Evolutionary conservation across 2,113 vertebrate species (phyloP), one percentile per base, ranked within the genome.

Genomic region (Hystrix cristata): DNA sequence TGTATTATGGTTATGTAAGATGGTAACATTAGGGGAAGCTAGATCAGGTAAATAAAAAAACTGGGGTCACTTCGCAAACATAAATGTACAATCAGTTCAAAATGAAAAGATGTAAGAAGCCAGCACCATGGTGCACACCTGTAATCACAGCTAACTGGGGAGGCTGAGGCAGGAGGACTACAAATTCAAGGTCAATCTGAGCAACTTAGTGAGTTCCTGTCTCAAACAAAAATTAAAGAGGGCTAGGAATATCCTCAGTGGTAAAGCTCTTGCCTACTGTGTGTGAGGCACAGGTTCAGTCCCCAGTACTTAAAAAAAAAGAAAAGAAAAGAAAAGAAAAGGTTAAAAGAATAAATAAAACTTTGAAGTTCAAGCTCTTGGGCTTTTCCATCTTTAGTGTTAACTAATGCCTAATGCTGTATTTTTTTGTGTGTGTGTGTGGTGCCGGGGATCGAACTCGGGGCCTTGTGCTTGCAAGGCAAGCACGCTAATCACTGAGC

Each of bases 41-140:
- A 57, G 51, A 27, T 76, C 57, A 91, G 43, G 29, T 74, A 76
- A 51, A 71, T 46, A 51, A 19, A 53, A 55, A 91, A 96, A 89
- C 8, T 64, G 0, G n/a, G 46, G 9, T 59, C 71, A 80, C 72
- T 74, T 62, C 94, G 51, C 25, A 95, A 81, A n/a, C 55, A 51
- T 71, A 93, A 91, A 83, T 69, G 43, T 81, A 85, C 21, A 18
- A 57, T 72, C 23, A 48, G 51, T 69, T 89, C 85, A 69, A 94
- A 92, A 84, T n/a, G 76, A 71, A 72, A 83, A 80, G 57, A 71
- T 71, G 10, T 10, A 38, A 38, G 18, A 34, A 71, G 43, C 25
- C 72, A 76, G 72, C 43, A 14, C 43, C 72, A 76, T 76, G 72
- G 25, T 48, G 14, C 72, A 48, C 72, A 27, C 14, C 72, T 48